Conservation (phyloP, 35 echinoderm and acorn worm species). For the Heliocidaris erythrogramma region DNA sequence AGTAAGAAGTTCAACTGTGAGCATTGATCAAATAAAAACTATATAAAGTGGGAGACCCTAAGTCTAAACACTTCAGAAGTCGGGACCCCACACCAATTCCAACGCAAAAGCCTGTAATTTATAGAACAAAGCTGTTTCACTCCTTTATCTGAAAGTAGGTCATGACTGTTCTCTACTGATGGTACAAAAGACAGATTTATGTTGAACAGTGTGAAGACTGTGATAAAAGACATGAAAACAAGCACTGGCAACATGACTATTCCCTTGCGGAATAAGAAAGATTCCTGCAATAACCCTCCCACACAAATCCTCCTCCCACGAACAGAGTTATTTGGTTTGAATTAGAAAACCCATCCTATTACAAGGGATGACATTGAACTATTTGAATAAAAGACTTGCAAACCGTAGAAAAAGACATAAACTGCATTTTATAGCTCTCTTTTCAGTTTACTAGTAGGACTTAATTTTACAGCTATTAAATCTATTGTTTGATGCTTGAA, state of each 20-base stretch:
- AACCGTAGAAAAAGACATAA: background rate
- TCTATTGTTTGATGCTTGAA: background rate
- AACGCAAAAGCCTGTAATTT: background rate
- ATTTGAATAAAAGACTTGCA: background rate
- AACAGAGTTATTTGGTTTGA: background rate
- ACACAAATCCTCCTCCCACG: background rate
- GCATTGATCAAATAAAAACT: no score
- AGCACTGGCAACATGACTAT: background rate
- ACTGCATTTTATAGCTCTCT: background rate
- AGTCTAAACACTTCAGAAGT: background rate
- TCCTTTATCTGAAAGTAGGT: background rate
- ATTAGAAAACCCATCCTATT: background rate
- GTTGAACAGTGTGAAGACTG: background rate
- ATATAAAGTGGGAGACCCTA: background rate
- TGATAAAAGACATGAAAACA: background rate
- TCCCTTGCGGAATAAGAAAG: background rate
- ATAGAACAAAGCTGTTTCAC: background rate
- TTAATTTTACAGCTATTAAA: background rate
- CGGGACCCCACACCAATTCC: background rate
- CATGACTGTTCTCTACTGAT: background rate
- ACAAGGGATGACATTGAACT: background rate
- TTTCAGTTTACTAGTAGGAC: background rate
- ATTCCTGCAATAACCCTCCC: background rate
- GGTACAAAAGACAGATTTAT: background rate
- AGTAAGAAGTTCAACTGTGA: no score